Evolutionary conservation across 2,888 invertebrate genomes (phyloP).

Genomic region (Tromatobia lineatoria): DNA sequence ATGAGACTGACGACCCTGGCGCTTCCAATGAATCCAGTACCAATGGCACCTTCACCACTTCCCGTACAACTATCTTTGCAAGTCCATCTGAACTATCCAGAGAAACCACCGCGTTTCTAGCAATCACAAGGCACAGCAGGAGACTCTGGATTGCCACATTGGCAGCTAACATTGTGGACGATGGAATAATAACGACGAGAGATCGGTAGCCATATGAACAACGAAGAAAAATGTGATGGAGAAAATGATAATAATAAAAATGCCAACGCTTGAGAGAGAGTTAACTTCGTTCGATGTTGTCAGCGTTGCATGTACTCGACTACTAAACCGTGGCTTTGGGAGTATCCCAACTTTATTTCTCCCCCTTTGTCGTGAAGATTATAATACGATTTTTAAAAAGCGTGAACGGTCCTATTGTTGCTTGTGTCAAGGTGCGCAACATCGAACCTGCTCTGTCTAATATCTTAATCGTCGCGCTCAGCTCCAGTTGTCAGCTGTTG

Average conservation of each 20-base stretch:
- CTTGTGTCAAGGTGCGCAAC: constrained; percentile 58
- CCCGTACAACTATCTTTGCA: not conserved
- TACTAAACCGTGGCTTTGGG: constrained; percentile 75
- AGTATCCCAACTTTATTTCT: constrained; percentile 75
- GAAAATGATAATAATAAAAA: constrained; percentile 16
- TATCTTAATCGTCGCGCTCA: constrained; percentile 73
- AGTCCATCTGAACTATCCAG: constrained; percentile 9
- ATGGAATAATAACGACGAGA: not conserved
- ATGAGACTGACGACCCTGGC: constrained; percentile 6
- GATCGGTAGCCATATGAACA: constrained; percentile 46
- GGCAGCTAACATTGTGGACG: constrained; percentile 49
- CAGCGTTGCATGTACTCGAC: constrained; percentile 70
- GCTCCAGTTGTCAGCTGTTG: constrained; percentile 75
- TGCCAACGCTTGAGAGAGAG: constrained; percentile 3
- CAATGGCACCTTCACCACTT: not conserved
- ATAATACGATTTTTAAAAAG: constrained; percentile 78
- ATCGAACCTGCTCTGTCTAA: constrained; percentile 50
- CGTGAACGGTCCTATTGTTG: constrained; percentile 73
- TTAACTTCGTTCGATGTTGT: constrained; percentile 52
- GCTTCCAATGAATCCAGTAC: not conserved
- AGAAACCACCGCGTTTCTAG: not conserved
- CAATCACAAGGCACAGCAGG: constrained; percentile 52
- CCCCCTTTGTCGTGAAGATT: constrained; percentile 27
- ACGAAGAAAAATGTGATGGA: not conserved
- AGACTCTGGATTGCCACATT: constrained; percentile 40